These are phyloP conservation scores for Psilopsiagon aurifrons DNA, from an alignment of 2,113 vertebrate genomes.

Conservation along the genomic window DNA sequence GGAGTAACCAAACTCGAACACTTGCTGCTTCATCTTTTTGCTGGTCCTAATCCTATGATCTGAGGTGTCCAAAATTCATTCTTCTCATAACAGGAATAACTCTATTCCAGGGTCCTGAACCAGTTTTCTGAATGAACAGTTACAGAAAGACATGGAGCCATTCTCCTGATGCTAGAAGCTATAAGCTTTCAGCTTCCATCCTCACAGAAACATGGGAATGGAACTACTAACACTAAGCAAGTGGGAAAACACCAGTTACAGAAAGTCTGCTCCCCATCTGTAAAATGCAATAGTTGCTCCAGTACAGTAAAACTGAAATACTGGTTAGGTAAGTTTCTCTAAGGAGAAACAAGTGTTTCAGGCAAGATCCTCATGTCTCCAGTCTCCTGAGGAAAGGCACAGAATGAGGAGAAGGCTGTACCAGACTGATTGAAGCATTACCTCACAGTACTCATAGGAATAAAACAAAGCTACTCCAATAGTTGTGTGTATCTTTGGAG, in stretches of 20 bases:
- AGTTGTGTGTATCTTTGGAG: not conserved
- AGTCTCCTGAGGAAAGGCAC: not conserved
- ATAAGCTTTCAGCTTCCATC: not conserved
- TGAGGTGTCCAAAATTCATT: not conserved
- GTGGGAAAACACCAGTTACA: not conserved
- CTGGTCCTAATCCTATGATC: not conserved
- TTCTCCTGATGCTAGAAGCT: not conserved
- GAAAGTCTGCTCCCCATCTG: not conserved
- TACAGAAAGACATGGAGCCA: not conserved
- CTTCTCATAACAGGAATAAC: not conserved
- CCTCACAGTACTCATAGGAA: not conserved
- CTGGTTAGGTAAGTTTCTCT: not conserved
- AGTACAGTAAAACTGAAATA: not conserved
- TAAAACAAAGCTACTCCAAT: not conserved
- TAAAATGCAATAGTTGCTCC: not conserved
- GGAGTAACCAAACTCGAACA: not conserved
- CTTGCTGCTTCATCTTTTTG: not conserved
- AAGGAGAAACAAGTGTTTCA: not conserved
- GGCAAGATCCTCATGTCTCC: not conserved
- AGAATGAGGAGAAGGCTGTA: not conserved
- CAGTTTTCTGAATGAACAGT: not conserved
- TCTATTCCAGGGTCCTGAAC: not conserved
- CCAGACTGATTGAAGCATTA: not conserved
- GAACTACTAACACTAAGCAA: not conserved
- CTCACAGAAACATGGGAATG: not conserved